Conservation (phyloP, 2,797 vertebrate species). For the Ammospiza maritima region DNA sequence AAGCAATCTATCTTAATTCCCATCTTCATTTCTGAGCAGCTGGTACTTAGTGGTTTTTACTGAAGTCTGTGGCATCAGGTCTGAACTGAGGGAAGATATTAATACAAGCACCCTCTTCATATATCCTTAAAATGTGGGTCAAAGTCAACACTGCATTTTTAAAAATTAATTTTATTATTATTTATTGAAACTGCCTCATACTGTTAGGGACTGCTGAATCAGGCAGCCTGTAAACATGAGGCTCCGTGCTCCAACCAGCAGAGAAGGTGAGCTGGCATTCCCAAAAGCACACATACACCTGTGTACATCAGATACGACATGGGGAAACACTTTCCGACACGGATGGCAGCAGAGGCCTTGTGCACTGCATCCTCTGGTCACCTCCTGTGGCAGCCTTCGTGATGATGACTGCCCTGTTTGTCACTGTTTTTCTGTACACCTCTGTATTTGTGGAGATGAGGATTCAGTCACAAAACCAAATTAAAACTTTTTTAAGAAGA, state of each 20-base stretch:
- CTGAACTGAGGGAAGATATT: not conserved
- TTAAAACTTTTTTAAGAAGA: not conserved
- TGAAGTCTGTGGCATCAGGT: not conserved
- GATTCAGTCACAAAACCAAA: not conserved
- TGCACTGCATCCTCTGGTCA: not conserved
- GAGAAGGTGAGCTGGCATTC: not conserved
- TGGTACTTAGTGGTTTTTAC: not conserved
- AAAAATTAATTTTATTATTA: not conserved
- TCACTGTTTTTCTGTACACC: not conserved
- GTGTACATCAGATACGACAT: accelerated
- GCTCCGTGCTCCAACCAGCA: not conserved
- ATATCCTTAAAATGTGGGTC: not conserved
- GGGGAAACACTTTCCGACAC: not conserved
- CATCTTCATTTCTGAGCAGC: not conserved
- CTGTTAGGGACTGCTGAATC: not conserved
- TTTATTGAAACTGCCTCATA: not conserved
- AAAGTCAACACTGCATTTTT: not conserved
- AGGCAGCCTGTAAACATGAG: not conserved
- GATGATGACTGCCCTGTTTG: not conserved
- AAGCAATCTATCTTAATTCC: not conserved
- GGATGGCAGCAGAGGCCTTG: not conserved
- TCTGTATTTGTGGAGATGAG: not conserved
- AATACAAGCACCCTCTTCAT: not conserved
- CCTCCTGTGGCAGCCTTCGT: not conserved
- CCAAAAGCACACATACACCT: not conserved